Percentiles rank a stretch among this genome's conserved stretches.
These are phyloP conservation scores for Tubulanus polymorphus DNA, from an alignment of 2,888 invertebrate genomes.

Conservation along the genomic window DNA sequence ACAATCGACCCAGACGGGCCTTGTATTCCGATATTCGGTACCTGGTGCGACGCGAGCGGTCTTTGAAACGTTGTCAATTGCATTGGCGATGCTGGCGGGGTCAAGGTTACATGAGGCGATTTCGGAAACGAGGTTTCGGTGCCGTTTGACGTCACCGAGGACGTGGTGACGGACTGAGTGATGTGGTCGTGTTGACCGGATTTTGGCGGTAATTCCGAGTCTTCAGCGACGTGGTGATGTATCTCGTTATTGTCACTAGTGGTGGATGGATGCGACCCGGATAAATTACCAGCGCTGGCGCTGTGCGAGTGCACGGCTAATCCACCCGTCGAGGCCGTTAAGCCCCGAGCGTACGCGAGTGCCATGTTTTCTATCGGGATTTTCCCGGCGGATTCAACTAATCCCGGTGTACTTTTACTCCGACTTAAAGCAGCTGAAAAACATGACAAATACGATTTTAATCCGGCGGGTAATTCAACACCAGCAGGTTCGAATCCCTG, in stretches of 20 bases:
- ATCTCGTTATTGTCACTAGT: slow-evolving; percentile 12
- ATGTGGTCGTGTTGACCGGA: slow-evolving; percentile 9
- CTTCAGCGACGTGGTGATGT: slow-evolving; percentile 6
- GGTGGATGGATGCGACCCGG: slow-evolving; percentile 10
- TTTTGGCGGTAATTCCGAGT: slow-evolving; percentile 9
- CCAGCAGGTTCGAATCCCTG: too few relatives aligned
- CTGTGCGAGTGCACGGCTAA: not conserved
- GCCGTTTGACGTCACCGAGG: slow-evolving; percentile 37
- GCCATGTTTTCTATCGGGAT: slow-evolving; percentile 59
- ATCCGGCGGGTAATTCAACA: too few relatives aligned
- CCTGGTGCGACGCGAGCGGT: slow-evolving; percentile 12
- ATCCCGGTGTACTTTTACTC: slow-evolving; percentile 91
- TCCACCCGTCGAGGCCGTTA: too few relatives aligned
- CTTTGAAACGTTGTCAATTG: slow-evolving; percentile 9
- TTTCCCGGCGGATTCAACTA: slow-evolving; percentile 88
- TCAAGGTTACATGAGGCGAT: slow-evolving; percentile 54
- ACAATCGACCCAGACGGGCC: not conserved
- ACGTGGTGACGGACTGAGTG: slow-evolving; percentile 29
- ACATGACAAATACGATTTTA: not conserved
- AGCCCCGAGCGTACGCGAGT: slow-evolving; percentile 20
- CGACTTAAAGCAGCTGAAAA: slow-evolving; percentile 76
- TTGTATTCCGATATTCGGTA: not conserved
- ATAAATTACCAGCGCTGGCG: not conserved
- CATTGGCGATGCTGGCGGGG: slow-evolving; percentile 59
- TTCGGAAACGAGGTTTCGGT: slow-evolving; percentile 31